Evolutionary conservation across 2,888 invertebrate species (phyloP).

Genomic region (Sisyra terminalis): DNA sequence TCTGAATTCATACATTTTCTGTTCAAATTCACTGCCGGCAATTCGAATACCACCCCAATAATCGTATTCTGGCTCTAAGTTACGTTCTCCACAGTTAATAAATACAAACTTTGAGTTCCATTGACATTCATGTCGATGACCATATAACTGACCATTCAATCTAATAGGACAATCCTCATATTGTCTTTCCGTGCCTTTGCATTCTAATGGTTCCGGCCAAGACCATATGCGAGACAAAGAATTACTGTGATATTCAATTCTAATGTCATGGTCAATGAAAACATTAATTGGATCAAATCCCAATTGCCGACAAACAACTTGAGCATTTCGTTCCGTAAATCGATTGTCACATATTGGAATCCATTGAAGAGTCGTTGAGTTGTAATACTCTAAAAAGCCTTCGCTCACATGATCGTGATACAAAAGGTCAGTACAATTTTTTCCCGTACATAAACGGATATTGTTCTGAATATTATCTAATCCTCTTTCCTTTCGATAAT

Average conservation of each 20-base stretch:
- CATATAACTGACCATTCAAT: constrained; percentile 77
- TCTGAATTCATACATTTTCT: constrained; percentile 62
- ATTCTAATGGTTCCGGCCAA: constrained; percentile 88
- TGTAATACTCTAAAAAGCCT: constrained; percentile 92
- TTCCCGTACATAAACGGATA: constrained; percentile 64
- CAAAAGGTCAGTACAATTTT: constrained; percentile 45
- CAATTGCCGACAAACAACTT: constrained; percentile 88
- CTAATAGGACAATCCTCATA: constrained; percentile 76
- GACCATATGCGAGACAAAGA: constrained; percentile 78
- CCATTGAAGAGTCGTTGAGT: constrained; percentile 89
- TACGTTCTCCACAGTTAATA: constrained; percentile 69
- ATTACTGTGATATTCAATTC: constrained; percentile 81
- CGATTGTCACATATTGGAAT: constrained; percentile 90
- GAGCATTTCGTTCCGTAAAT: constrained; percentile 92
- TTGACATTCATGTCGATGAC: constrained; percentile 67
- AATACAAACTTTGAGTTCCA: constrained; percentile 90
- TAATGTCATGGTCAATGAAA: constrained; percentile 68
- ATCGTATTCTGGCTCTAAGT: constrained; percentile 42
- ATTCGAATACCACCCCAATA: constrained; percentile 97
- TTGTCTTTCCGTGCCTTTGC: constrained; percentile 55
- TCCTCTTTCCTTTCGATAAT: constrained; percentile 26
- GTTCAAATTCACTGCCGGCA: constrained; percentile 78
- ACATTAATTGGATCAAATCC: constrained; percentile 81
- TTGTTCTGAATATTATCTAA: constrained; percentile 42
- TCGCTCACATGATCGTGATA: constrained; percentile 37